phyloP scores from a whole-genome alignment of 53 echinoderm and acorn worm genomes.

The Patiria pectinifera region DNA sequence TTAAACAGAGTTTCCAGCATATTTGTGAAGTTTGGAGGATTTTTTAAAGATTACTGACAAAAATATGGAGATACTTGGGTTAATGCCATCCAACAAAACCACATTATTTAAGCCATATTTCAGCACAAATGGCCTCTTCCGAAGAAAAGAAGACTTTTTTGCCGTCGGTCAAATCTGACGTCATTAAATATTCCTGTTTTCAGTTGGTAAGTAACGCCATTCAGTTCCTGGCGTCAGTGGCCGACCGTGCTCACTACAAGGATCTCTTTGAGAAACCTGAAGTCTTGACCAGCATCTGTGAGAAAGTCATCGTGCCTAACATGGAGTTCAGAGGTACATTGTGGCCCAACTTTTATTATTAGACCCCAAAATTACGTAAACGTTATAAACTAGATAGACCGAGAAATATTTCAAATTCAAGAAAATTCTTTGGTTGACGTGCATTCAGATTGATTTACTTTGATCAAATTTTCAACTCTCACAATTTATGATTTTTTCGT shows the following conservation, averaged over 20 bases:
- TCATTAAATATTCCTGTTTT: neutral
- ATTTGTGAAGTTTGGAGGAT: too few species aligned
- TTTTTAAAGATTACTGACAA: too few species aligned
- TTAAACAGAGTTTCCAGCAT: too few species aligned
- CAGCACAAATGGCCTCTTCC: neutral
- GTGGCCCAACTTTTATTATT: neutral
- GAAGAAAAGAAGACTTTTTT: neutral
- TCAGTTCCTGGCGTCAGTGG: conserved; percentile 90
- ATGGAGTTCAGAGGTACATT: conserved; percentile 90
- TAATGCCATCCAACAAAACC: too few species aligned
- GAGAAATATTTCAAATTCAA: too few species aligned
- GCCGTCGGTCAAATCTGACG: neutral
- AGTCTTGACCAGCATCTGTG: conserved; percentile 78
- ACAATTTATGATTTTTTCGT: neutral
- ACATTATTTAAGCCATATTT: too few species aligned
- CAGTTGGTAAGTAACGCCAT: conserved; percentile 97
- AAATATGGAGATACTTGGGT: too few species aligned
- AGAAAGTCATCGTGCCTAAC: conserved; percentile 90
- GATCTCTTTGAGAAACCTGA: conserved; percentile 81
- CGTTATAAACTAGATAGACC: too few species aligned
- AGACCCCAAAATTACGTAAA: too few species aligned
- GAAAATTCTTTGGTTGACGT: too few species aligned
- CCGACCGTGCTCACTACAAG: conserved; percentile 91
- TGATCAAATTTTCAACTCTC: too few species aligned
- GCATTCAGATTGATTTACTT: too few species aligned